Conservation (phyloP, 2,888 invertebrate species). For the Caenorhabditis sp. region DNA sequence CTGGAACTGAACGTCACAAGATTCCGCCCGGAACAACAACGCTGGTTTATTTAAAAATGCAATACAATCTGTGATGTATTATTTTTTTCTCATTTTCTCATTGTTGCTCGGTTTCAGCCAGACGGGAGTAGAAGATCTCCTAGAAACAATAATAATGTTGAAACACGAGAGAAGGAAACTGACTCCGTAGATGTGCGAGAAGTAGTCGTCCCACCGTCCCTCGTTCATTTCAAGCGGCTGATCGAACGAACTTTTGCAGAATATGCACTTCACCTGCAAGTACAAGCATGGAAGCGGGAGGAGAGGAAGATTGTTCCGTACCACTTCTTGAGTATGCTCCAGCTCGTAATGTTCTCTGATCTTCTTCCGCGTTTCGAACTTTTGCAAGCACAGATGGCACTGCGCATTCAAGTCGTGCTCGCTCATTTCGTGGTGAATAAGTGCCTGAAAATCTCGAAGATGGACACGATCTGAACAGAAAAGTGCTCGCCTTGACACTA, state of each 20-base stretch:
- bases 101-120: slow-evolving; percentile 39
- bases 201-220: slow-evolving; percentile 23
- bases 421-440: slow-evolving; percentile 49
- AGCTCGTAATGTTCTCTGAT: slow-evolving; percentile 34
- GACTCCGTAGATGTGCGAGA: slow-evolving; percentile 47
- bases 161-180: neutral
- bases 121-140: slow-evolving; percentile 50
- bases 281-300: neutral
- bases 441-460: slow-evolving; percentile 21
- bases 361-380: slow-evolving; percentile 17
- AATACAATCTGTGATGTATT: neutral
- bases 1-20: no score
- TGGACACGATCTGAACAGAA: neutral
- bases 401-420: slow-evolving; percentile 22
- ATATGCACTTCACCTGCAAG: slow-evolving; percentile 33
- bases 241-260: slow-evolving; percentile 46
- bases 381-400: slow-evolving; percentile 32
- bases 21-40: neutral
- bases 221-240: slow-evolving; percentile 35
- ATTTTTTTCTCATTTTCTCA: neutral
- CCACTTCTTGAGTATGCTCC: slow-evolving; percentile 31
- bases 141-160: slow-evolving; percentile 15
- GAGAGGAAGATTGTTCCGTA: neutral
- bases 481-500: slow-evolving; percentile 12
- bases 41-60: neutral